phyloP scores from a whole-genome alignment of 1,140 invertebrate genomes.

The Andrena cerasifolii region DNA sequence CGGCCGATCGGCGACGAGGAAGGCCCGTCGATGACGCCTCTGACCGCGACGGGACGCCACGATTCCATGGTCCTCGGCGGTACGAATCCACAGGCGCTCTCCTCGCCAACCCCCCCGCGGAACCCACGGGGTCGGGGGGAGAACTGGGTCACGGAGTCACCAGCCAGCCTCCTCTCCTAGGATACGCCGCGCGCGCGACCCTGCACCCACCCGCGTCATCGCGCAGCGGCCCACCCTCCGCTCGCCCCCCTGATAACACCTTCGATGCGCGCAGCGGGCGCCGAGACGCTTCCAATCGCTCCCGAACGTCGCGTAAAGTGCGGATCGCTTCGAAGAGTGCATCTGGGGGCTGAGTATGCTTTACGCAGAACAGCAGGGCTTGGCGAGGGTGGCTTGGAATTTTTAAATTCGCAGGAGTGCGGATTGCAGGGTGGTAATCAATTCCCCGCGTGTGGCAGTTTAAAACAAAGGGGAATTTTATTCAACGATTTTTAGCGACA shows the following conservation, averaged over 20 bases:
- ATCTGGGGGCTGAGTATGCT: no score
- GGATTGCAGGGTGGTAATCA: no score
- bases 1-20: conserved; percentile 1
- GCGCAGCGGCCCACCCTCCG: not conserved
- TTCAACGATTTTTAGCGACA: no score
- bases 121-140: conserved; percentile 6
- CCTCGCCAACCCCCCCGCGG: not conserved
- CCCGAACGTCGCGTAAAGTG: no score
- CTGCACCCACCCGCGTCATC: conserved; percentile 11
- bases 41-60: conserved; percentile 18
- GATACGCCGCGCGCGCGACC: conserved; percentile 21
- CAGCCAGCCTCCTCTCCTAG: conserved; percentile 12
- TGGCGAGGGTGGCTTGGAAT: no score
- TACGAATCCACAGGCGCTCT: conserved; percentile 23
- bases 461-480: no score
- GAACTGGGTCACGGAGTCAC: conserved; percentile 57
- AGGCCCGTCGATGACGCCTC: conserved; percentile 17
- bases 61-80: conserved; percentile 35
- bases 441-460: no score
- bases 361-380: no score
- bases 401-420: no score
- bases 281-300: no score
- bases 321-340: no score
- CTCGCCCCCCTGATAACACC: no score
- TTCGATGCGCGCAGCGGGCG: not conserved